Base-by-base conservation (phyloP, 2,888 invertebrate genomes). In the Drosophila barbarae region DNA sequence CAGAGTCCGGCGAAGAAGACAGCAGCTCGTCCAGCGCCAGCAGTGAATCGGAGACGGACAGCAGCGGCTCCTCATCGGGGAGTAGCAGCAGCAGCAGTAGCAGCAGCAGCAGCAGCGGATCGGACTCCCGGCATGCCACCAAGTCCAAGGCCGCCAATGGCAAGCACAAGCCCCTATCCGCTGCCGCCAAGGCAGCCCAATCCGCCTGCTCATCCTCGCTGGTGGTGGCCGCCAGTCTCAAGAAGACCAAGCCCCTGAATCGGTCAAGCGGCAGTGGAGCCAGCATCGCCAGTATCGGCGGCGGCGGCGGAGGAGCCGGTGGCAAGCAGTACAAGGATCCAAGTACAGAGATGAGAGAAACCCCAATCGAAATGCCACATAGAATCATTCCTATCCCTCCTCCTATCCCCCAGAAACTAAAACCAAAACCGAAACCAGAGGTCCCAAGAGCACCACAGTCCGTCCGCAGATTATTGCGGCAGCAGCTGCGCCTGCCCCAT, bases 261-360 rank as follows among this genome's bases (percentile, higher is more conserved):
- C 86, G 87, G 49, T 67, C 79, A 51, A 51, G 61, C 30, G 53
- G 49, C 26, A 54, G 51, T 46, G 59, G 36, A 9, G 60, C 60
- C 59, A 60, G 44, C 38, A 46, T 59, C 0, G 60, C 46, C 59
- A 57, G 57, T 18, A n/a, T 38, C 5, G 56, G 54, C 9, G 53
- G 42, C 3, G n/a, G n/a, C 42, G 53, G 55, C 0, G 55, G 53
- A 13, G 54, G 38, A n/a, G 42, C 26, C 23, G 49, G 26, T 36
- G 72, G 66, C 52, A 89, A 87, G 69, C 84, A 87, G 77, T 86
- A 87, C 70, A 77, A 83, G 70, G 89, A 89, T 85, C 85, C 88
- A 89, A 89, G 89, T 89, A 89, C 78, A 68, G 69, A 58, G 47
- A 34, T 13, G 53, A 26, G 26, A 38, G 18, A 18, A 10, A 13